Conservation (phyloP, 2,797 vertebrate species). For the Pseudochirops corinnae region DNA sequence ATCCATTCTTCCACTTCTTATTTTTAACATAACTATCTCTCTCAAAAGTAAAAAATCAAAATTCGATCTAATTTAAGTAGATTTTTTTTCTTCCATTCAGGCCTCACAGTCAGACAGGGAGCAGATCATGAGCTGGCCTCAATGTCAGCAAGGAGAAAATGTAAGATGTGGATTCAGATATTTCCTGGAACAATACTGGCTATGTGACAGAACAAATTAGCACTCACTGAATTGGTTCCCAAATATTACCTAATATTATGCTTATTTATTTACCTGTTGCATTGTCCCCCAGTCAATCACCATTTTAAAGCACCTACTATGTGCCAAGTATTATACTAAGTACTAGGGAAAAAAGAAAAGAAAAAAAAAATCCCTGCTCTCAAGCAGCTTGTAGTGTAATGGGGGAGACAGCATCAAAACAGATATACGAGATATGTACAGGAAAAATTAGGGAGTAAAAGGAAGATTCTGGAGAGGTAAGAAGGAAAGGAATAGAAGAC, state of each 20-base stretch:
- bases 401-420: not conserved
- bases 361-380: not conserved
- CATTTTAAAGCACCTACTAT: not conserved
- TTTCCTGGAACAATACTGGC: not conserved
- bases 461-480: not conserved
- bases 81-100: not conserved
- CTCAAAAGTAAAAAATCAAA: not conserved
- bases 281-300: not conserved
- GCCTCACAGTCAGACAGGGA: not conserved
- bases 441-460: not conserved
- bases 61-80: not conserved
- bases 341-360: not conserved
- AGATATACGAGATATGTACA: not conserved
- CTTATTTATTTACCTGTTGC: not conserved
- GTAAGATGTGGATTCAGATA: not conserved
- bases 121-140: not conserved
- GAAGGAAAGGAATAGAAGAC: not conserved
- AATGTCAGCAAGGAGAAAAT: not conserved
- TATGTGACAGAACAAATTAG: not conserved
- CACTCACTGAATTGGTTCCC: not conserved
- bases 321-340: not conserved
- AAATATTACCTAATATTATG: not conserved
- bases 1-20: not conserved
- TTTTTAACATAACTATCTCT: not conserved
- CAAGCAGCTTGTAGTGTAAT: not conserved